Conservation (phyloP, 2,113 vertebrate species). For the Chaetorhynchus papuensis region DNA sequence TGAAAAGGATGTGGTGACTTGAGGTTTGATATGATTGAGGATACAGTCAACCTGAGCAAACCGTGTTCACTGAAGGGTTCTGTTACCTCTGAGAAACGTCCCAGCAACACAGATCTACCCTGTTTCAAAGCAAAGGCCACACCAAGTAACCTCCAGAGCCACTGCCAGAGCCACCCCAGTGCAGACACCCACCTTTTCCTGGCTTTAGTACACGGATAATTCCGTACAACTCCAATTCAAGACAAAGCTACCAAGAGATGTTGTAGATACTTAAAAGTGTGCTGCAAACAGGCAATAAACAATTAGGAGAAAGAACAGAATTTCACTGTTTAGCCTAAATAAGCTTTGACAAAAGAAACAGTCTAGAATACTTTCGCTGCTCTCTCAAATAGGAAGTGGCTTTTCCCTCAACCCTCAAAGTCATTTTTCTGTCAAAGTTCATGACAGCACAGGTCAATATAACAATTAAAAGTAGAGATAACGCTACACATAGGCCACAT, state of each 20-base stretch:
- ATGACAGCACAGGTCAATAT: accelerated
- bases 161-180: background rate
- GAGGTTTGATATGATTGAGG: background rate
- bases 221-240: background rate
- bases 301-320: background rate
- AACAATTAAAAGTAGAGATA: background rate
- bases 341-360: background rate
- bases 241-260: accelerated
- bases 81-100: background rate
- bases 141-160: background rate
- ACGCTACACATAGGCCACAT: background rate
- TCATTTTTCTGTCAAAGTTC: background rate
- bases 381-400: background rate
- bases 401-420: background rate
- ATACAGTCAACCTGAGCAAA: background rate
- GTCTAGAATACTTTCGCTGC: background rate
- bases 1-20: background rate
- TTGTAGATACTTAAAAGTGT: accelerated
- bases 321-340: background rate
- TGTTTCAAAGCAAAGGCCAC: background rate
- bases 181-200: background rate
- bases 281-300: background rate
- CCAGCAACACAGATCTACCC: background rate
- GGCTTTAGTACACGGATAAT: background rate
- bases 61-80: background rate